phyloP scores from a whole-genome alignment of 1,140 invertebrate genomes.

The Uloborus diversus region DNA sequence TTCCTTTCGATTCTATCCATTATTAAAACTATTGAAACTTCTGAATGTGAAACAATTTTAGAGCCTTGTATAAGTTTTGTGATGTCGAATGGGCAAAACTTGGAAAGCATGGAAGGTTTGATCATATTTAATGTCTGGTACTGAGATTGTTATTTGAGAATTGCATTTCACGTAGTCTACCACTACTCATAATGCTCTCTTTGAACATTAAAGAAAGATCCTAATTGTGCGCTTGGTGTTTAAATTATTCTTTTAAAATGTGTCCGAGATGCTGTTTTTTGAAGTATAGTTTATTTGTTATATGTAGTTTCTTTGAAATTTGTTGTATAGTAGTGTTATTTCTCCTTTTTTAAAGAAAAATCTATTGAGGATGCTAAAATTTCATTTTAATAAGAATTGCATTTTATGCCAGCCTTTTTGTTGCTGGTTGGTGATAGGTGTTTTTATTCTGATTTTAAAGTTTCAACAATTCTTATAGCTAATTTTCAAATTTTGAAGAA shows the following conservation, averaged over 20 bases:
- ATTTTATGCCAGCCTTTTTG: too few relatives aligned
- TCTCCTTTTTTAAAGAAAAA: too few relatives aligned
- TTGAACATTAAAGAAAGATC: constrained; percentile 23
- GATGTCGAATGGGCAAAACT: background rate
- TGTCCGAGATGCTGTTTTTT: constrained; percentile 10
- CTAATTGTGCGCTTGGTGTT: background rate
- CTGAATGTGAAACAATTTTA: constrained; percentile 41
- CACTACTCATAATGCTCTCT: constrained; percentile 25
- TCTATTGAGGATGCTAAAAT: too few relatives aligned
- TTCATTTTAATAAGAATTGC: too few relatives aligned
- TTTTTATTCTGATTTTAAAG: too few relatives aligned
- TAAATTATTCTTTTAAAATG: constrained; percentile 41
- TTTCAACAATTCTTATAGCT: too few relatives aligned
- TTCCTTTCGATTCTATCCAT: background rate
- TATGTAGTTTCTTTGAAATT: too few relatives aligned
- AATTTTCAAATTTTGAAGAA: too few relatives aligned
- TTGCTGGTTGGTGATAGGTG: too few relatives aligned
- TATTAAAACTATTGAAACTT: constrained; percentile 10
- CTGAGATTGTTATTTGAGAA: constrained; percentile 28
- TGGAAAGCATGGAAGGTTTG: constrained; percentile 1
- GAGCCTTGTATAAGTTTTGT: constrained; percentile 29
- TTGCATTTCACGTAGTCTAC: constrained; percentile 30
- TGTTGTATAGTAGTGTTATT: too few relatives aligned
- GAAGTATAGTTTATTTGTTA: constrained; percentile 9
- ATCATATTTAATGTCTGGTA: too few relatives aligned